Evolutionary conservation across 2,888 invertebrate genomes (phyloP).

Genomic region (Ditylenchus weischeri): DNA sequence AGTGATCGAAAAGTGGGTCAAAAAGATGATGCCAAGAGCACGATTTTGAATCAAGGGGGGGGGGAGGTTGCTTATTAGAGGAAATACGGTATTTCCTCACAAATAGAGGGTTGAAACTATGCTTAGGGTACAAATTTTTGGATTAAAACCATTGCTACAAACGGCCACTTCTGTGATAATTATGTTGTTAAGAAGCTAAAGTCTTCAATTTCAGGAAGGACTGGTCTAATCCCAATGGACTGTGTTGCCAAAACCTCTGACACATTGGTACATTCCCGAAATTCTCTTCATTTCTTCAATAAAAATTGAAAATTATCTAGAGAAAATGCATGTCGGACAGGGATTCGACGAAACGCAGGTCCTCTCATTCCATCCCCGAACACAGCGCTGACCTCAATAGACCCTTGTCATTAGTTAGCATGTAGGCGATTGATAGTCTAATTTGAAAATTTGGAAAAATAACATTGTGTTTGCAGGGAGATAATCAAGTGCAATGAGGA

Average conservation of each 20-base stretch:
- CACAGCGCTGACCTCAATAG: constrained; percentile 1
- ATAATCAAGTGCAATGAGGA: constrained; percentile 17
- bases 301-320: background rate
- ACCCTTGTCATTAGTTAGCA: constrained; percentile 8
- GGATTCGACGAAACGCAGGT: background rate
- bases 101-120: no score
- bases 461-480: constrained; percentile 8
- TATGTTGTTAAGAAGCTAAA: no score
- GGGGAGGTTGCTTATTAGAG: no score
- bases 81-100: no score
- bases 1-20: no score
- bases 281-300: background rate
- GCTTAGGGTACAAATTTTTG: no score
- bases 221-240: constrained; percentile 6
- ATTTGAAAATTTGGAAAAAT: background rate
- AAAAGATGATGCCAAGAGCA: no score
- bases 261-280: background rate
- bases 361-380: background rate
- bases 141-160: no score
- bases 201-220: background rate
- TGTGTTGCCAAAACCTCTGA: background rate
- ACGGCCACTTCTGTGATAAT: no score
- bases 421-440: background rate
- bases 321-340: background rate
- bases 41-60: no score